phyloP scores from a whole-genome alignment of 2,113 vertebrate genomes.

The Nannobrachium achirus region DNA sequence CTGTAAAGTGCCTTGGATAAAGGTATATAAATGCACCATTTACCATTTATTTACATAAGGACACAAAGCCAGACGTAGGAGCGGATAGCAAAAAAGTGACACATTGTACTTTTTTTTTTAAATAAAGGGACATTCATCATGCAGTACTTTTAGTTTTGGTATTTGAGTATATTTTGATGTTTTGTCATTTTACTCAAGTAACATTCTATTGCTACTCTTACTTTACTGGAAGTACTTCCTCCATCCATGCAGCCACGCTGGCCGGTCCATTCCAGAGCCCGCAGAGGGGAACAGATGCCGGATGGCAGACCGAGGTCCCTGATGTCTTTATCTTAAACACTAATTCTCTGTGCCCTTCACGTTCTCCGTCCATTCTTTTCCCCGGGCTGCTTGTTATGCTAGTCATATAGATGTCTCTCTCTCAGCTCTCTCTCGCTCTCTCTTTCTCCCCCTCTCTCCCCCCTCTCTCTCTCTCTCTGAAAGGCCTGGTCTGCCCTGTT shows the following conservation, averaged over 20 bases:
- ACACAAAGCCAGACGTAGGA: too few species aligned
- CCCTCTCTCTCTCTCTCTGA: constrained; percentile 3
- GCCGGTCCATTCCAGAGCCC: not conserved
- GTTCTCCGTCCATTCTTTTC: constrained; percentile 44
- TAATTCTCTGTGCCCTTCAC: constrained; percentile 63
- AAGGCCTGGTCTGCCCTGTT: not conserved
- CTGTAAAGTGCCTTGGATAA: too few species aligned
- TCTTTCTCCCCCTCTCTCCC: constrained; percentile 24
- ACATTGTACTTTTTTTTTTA: too few species aligned
- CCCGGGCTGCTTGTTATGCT: constrained; percentile 61
- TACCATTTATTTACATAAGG: too few species aligned
- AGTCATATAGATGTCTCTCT: constrained; percentile 39
- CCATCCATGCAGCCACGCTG: not conserved
- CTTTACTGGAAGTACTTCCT: too few species aligned
- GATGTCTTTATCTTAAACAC: constrained; percentile 60
- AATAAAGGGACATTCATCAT: too few species aligned
- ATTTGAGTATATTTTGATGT: too few species aligned
- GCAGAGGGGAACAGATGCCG: constrained; percentile 36
- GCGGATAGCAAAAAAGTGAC: too few species aligned
- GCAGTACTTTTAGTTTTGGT: too few species aligned
- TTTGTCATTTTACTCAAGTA: too few species aligned
- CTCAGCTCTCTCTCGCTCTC: constrained; percentile 24
- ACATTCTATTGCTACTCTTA: too few species aligned
- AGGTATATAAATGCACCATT: too few species aligned
- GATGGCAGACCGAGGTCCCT: constrained; percentile 33